Conservation (phyloP, 2,888 invertebrate genomes). For the Hypomecis punctinalis region DNA sequence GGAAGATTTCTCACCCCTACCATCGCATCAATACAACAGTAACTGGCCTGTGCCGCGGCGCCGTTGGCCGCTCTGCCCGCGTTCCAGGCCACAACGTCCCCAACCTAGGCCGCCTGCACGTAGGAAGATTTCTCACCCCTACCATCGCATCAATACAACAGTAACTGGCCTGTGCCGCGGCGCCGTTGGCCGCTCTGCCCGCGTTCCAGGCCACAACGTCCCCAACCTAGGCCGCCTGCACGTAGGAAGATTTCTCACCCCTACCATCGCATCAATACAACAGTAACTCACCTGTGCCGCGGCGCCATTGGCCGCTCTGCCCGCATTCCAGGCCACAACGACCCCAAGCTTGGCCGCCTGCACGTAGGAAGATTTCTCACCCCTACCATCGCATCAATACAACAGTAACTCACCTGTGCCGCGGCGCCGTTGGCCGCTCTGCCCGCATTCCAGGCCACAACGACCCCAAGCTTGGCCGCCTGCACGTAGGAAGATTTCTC, state of each 20-base stretch:
- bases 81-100: conserved; percentile 33
- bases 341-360: too few relatives aligned
- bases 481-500: too few relatives aligned
- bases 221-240: too few relatives aligned
- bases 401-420: conserved; percentile 56
- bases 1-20: conserved; percentile 66
- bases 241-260: too few relatives aligned
- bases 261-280: conserved; percentile 55
- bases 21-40: conserved; percentile 47
- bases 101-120: conserved; percentile 50
- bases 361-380: too few relatives aligned
- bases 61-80: too few relatives aligned
- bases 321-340: conserved; percentile 42
- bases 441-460: conserved; percentile 42
- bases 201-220: conserved; percentile 41
- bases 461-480: too few relatives aligned
- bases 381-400: conserved; percentile 58
- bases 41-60: too few relatives aligned
- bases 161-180: conserved; percentile 62
- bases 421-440: conserved; percentile 56
- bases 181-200: conserved; percentile 51
- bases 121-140: conserved; percentile 66
- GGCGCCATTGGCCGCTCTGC: conserved; percentile 53
- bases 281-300: conserved; percentile 60
- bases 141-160: conserved; percentile 56